Conservation (phyloP, 1,140 invertebrate species). For the Cydia pomonella region DNA sequence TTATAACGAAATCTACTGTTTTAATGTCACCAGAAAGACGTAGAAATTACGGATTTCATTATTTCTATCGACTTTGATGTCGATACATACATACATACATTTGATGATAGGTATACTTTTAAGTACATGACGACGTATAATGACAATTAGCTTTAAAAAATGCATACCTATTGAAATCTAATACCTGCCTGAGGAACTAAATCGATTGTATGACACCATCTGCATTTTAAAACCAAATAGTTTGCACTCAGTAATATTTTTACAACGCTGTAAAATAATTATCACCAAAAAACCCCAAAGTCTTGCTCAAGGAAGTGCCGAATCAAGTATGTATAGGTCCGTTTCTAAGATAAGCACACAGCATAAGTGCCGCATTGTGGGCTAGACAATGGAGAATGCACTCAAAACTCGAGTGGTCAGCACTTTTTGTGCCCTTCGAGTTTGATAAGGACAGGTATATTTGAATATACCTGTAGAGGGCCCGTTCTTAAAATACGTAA, state of each 20-base stretch:
- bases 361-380: slow-evolving; percentile 32
- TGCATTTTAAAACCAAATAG: neutral
- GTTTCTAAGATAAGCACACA: slow-evolving; percentile 20
- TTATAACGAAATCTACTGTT: too few relatives aligned
- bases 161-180: too few relatives aligned
- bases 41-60: too few relatives aligned
- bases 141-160: too few relatives aligned
- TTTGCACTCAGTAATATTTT: neutral
- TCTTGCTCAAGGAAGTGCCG: slow-evolving; percentile 21
- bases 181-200: too few relatives aligned
- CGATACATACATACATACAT: too few relatives aligned
- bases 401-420: slow-evolving; percentile 40
- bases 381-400: slow-evolving; percentile 35
- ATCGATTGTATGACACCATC: neutral
- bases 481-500: slow-evolving; percentile 53
- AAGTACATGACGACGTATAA: too few relatives aligned
- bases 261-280: slow-evolving; percentile 21
- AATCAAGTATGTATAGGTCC: slow-evolving; percentile 29
- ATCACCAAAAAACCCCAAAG: slow-evolving; percentile 10
- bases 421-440: slow-evolving; percentile 37
- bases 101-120: too few relatives aligned
- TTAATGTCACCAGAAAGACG: too few relatives aligned
- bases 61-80: too few relatives aligned
- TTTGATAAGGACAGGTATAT: slow-evolving; percentile 45
- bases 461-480: neutral